Evolutionary conservation across 2,113 vertebrate genomes (phyloP), one percentile per base, ranked within the genome.

Genomic region (Cariama cristata): DNA sequence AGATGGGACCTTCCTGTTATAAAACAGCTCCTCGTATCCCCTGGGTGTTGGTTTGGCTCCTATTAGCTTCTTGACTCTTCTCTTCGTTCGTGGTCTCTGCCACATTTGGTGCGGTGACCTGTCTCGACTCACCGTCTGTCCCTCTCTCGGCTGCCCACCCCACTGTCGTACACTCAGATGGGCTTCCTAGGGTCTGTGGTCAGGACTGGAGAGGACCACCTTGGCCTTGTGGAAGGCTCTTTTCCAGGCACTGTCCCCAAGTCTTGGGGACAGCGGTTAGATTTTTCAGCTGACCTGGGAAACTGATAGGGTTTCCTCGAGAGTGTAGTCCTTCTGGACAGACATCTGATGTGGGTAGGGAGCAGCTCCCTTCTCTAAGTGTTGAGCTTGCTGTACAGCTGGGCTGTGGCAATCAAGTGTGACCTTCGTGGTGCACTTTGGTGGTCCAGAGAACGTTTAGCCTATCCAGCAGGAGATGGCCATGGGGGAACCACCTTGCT

Each of bases 1-100:
- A 62, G 27, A 62, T 2, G 6, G 23, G 38, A 16, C 32, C 0
- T 1, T 69, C 30, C 45, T 2, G 0, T 72, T 69, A 3, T 11
- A 87, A 20, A 6, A 33, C n/a, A 58, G 45, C 23, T 86, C 24
- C 22, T 35, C 1, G 0, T 67, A 47, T 77, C 7, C n/a, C 9
- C 26, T 56, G 26, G 3, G 11, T 74, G 26, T 58, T 8, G 1
- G 1, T 77, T 84, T 9, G 8, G 32, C 13, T 79, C 23, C 13
- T 75, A 6, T 42, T 82, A 69, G 49, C 23, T 76, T 94, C 69
- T 82, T 56, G 19, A 56, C n/a, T 67, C 2, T 45, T 6, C 3
- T 58, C 21, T 90, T 85, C 1, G 0, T 80, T 77, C 20, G 73
- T 71, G 20, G 19, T 32, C 27, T 44, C 28, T 69, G n/a, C n/a